These are phyloP conservation scores for Karalla daura DNA, from an alignment of 2,797 vertebrate genomes.

Conservation along the genomic window DNA sequence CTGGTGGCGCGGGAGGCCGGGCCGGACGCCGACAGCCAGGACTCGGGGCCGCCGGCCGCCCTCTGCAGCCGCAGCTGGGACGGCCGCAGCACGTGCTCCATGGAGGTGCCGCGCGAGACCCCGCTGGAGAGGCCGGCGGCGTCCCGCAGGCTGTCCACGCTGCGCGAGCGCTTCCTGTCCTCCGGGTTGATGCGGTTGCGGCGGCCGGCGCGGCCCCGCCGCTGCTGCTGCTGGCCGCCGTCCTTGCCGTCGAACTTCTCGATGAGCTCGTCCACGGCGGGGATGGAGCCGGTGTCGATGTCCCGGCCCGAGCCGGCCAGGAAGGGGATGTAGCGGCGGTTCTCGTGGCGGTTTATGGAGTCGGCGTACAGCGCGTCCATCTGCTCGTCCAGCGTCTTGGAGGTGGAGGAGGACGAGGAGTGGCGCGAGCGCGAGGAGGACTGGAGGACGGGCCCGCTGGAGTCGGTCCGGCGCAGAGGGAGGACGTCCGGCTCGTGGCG, in stretches of 20 bases:
- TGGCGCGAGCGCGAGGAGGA: slow-evolving; percentile 86
- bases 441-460: slow-evolving; percentile 86
- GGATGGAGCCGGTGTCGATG: slow-evolving; percentile 93
- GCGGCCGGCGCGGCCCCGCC: slow-evolving; percentile 89
- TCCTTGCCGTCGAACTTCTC: slow-evolving; percentile 92
- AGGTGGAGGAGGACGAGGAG: slow-evolving; percentile 86
- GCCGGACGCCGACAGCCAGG: slow-evolving; percentile 55
- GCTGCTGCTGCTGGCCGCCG: slow-evolving; percentile 83
- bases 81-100: slow-evolving; percentile 89
- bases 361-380: slow-evolving; percentile 91
- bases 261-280: slow-evolving; percentile 92
- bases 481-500: slow-evolving; percentile 90
- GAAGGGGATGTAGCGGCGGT: slow-evolving; percentile 97
- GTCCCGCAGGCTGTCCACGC: slow-evolving; percentile 87
- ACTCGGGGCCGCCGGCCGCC: slow-evolving; percentile 52
- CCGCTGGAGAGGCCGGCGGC: slow-evolving; percentile 77
- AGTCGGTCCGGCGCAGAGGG: slow-evolving; percentile 90
- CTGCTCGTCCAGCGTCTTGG: slow-evolving; percentile 87
- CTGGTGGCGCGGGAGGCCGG: slow-evolving; percentile 59
- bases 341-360: slow-evolving; percentile 94
- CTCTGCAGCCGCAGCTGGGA: slow-evolving; percentile 87
- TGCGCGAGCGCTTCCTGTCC: slow-evolving; percentile 93
- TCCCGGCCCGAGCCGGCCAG: slow-evolving; percentile 93
- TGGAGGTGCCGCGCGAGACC: slow-evolving; percentile 85
- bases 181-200: slow-evolving; percentile 91